Evolutionary conservation across 1,140 invertebrate genomes (phyloP), one percentile per base, ranked within the genome.

Genomic region (Idris sp.): DNA sequence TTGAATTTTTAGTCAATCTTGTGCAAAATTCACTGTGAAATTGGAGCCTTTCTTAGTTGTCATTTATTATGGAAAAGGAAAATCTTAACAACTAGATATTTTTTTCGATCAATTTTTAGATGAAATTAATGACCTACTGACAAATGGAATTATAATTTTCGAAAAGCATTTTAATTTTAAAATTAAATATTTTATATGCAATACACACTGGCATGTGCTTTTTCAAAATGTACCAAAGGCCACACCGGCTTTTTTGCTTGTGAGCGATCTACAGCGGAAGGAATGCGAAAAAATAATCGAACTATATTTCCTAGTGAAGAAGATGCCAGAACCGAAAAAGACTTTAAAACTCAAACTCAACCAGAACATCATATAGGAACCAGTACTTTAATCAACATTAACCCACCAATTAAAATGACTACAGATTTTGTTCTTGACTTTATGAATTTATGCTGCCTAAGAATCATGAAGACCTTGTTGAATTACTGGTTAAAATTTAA

Each of bases 201-300:
- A 74, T 33, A 59, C 53, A n/a, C n/a, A 14, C 61, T 61, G 0
- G 71, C 61, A 1, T 13, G 71, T 40, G 16, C 48, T 7, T 54
- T 53, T 25, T 1, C 62, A 28, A 73, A 73, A 38, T 43, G 51
- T 38, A 51, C 16, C 3, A 61, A 65, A 35, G 69, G 59, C 8
- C 59, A 68, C 28, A 25, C 31, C 3, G 48, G 53, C 1, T 61
- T 31, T 48, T 13, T 36, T 43, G 26, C 38, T 7, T 73, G 43
- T 18, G 59, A 73, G 51, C 30, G 59, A 13, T 74, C 59, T 26
- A 16, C 8, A 10, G 28, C 30, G 7, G 14, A 26, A 40, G 68
- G 62, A 22, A 4, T 26, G 11, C 30, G 15, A 26, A 18, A 43
- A 0, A 38, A 69, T 26, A 11, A 18, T 13, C 7, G 4, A 7